Evolutionary conservation across 2,888 invertebrate genomes (phyloP).

Genomic region (Lacanobia wlatinum): DNA sequence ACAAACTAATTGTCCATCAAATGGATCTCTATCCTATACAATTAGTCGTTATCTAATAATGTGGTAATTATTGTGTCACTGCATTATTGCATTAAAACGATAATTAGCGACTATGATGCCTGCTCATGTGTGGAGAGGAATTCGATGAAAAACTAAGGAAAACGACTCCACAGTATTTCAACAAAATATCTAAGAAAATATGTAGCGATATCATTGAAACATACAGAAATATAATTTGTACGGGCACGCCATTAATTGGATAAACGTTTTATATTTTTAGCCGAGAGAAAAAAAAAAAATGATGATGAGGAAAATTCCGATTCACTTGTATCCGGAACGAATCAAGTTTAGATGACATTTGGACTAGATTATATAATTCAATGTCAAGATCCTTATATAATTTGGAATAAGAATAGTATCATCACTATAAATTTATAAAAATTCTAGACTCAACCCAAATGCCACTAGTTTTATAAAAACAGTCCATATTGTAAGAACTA

Average conservation of each 20-base stretch:
- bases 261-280: background rate
- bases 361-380: slow-evolving; percentile 9
- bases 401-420: background rate
- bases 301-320: background rate
- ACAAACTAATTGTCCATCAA: slow-evolving; percentile 17
- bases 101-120: slow-evolving; percentile 26
- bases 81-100: slow-evolving; percentile 10
- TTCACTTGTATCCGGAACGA: slow-evolving; percentile 10
- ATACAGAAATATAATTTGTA: background rate
- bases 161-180: slow-evolving; percentile 2
- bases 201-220: slow-evolving; percentile 12
- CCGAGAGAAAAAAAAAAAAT: background rate
- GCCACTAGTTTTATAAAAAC: background rate
- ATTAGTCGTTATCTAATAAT: slow-evolving; percentile 34
- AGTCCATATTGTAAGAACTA: background rate
- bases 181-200: slow-evolving; percentile 16
- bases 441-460: slow-evolving; percentile 13
- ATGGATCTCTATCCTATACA: background rate
- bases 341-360: slow-evolving; percentile 35
- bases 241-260: background rate
- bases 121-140: slow-evolving; percentile 41
- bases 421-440: background rate
- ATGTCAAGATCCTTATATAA: slow-evolving; percentile 24
- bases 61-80: slow-evolving; percentile 33
- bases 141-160: slow-evolving; percentile 47